Conservation (phyloP, 2,888 invertebrate species). For the Coenonympha arcania region DNA sequence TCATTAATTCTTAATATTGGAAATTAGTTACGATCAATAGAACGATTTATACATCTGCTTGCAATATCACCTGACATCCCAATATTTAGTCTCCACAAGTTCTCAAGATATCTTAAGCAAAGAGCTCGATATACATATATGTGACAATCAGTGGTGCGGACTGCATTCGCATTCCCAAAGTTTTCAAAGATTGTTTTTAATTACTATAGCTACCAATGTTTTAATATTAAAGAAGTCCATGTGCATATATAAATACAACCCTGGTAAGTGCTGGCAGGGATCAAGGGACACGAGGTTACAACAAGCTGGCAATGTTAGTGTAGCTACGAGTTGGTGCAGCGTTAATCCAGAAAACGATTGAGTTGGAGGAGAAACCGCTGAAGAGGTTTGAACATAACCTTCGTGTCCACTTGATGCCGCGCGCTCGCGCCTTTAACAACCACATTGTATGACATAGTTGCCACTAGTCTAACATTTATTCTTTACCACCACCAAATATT, state of each 20-base stretch:
- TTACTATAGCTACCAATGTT: slow-evolving; percentile 25
- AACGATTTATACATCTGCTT: slow-evolving; percentile 68
- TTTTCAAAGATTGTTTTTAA: slow-evolving; percentile 29
- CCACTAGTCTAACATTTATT: slow-evolving; percentile 47
- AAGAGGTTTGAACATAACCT: slow-evolving; percentile 45
- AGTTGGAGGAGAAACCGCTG: slow-evolving; percentile 43
- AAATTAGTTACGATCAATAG: slow-evolving; percentile 65
- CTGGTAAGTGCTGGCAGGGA: slow-evolving; percentile 65
- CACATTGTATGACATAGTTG: slow-evolving; percentile 48
- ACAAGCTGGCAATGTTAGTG: slow-evolving; percentile 57
- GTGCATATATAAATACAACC: slow-evolving; percentile 62
- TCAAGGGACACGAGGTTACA: slow-evolving; percentile 71
- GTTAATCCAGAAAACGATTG: slow-evolving; percentile 46
- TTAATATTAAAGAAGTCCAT: slow-evolving; percentile 48
- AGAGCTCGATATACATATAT: slow-evolving; percentile 44
- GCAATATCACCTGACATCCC: slow-evolving; percentile 60
- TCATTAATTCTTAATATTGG: slow-evolving; percentile 67
- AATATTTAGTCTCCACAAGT: slow-evolving; percentile 63
- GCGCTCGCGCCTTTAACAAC: slow-evolving; percentile 50
- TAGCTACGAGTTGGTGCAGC: slow-evolving; percentile 45
- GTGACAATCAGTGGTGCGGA: slow-evolving; percentile 30
- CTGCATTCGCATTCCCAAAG: slow-evolving; percentile 42
- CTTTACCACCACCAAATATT: slow-evolving; percentile 87
- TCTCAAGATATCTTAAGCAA: slow-evolving; percentile 48
- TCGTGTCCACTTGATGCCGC: slow-evolving; percentile 67